Evolutionary conservation across 2,888 invertebrate genomes (phyloP).

Genomic region (Tachina lurida): DNA sequence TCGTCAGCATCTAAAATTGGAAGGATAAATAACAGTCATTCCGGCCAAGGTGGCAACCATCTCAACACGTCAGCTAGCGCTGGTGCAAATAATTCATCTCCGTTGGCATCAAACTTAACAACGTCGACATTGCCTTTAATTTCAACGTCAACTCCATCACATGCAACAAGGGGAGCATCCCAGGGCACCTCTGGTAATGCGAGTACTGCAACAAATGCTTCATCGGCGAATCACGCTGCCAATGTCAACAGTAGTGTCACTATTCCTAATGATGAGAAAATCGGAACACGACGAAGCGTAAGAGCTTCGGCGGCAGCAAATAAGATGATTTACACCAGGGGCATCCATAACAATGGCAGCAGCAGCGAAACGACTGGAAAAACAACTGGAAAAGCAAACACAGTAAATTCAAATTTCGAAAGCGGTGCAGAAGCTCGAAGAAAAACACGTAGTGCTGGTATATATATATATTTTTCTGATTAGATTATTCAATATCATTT

Average conservation of each 20-base stretch:
- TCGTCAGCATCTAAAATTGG: constrained; percentile 53
- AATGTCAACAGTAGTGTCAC: constrained; percentile 66
- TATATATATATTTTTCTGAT: background rate
- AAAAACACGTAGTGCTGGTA: constrained; percentile 89
- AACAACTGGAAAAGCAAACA: constrained; percentile 78
- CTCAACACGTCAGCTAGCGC: constrained; percentile 67
- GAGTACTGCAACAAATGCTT: constrained; percentile 13
- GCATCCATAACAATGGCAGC: constrained; percentile 51
- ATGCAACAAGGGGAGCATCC: constrained; percentile 77
- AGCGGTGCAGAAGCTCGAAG: constrained; percentile 83
- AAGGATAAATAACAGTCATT: constrained; percentile 55
- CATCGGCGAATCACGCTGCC: constrained; percentile 65
- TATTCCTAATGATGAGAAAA: constrained; percentile 82
- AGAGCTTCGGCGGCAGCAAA: constrained; percentile 82
- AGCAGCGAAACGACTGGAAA: constrained; percentile 71
- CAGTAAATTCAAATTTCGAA: constrained; percentile 74
- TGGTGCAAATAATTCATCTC: constrained; percentile 48
- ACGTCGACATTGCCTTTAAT: constrained; percentile 22
- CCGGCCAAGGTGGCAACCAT: constrained; percentile 47
- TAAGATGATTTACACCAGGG: constrained; percentile 82
- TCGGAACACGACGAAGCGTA: constrained; percentile 85
- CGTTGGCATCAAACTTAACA: constrained; percentile 39
- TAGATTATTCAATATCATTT: background rate
- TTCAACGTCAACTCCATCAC: constrained; percentile 72
- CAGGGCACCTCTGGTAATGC: constrained; percentile 73